These are phyloP conservation scores for Albula glossodonta DNA, from an alignment of 2,113 vertebrate species.

Conservation along the genomic window DNA sequence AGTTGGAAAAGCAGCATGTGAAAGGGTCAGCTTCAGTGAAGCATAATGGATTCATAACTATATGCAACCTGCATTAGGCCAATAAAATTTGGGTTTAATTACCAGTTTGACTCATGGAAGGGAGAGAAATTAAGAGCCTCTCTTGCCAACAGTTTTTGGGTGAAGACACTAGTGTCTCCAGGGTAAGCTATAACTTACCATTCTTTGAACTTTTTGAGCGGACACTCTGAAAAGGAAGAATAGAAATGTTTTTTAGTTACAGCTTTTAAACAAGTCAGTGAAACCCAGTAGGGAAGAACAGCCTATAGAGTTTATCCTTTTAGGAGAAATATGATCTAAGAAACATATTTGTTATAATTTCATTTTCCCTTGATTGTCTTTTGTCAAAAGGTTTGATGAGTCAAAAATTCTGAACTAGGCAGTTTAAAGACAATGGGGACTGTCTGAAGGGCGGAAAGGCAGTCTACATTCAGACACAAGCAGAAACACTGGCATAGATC, in stretches of 20 bases:
- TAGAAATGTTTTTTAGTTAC: conserved; percentile 4
- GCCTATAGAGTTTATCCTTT: too few species aligned
- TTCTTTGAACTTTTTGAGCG: conserved; percentile 54
- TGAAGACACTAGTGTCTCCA: not conserved
- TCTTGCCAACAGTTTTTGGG: not conserved
- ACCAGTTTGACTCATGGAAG: too few species aligned
- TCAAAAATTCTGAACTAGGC: not conserved
- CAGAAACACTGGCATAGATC: too few species aligned
- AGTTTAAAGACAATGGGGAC: not conserved
- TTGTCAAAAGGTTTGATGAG: too few species aligned
- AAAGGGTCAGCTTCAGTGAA: not conserved
- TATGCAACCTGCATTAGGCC: not conserved
- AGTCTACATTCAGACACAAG: too few species aligned
- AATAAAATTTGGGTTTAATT: not conserved
- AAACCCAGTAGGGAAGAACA: not conserved
- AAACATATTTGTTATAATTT: too few species aligned
- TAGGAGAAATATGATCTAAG: too few species aligned
- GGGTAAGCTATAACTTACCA: conserved; percentile 50
- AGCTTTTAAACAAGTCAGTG: too few species aligned
- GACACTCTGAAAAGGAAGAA: conserved; percentile 59
- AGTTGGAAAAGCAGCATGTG: not conserved
- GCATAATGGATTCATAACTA: not conserved
- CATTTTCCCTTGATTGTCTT: too few species aligned
- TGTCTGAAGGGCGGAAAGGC: too few species aligned
- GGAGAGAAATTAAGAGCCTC: too few species aligned